Evolutionary conservation across 2,888 invertebrate species (phyloP).

Genomic region (Reticulitermes lucifugus): DNA sequence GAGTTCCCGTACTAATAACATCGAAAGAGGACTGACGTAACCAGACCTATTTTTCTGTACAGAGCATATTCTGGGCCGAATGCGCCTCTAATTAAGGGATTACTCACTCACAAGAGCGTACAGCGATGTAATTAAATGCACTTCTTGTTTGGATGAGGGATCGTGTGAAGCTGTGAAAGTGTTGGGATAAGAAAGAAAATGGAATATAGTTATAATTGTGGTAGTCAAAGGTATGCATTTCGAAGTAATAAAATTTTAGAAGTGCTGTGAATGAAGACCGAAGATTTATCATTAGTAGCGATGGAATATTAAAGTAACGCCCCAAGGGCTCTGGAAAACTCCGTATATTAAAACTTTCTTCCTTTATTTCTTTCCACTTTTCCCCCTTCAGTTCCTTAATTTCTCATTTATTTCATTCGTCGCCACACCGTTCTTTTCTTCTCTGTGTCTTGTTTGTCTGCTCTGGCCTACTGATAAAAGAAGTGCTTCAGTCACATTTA

Average conservation of each 20-base stretch:
- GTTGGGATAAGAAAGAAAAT: background rate
- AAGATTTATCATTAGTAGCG: slow-evolving; percentile 26
- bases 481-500: no score
- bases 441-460: background rate
- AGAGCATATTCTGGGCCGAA: background rate
- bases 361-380: background rate
- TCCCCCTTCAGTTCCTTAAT: background rate
- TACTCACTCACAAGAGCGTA: slow-evolving; percentile 5
- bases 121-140: slow-evolving; percentile 24
- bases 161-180: background rate
- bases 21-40: background rate
- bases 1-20: background rate
- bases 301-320: slow-evolving; percentile 19
- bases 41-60: background rate
- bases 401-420: background rate
- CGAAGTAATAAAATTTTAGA: slow-evolving; percentile 33
- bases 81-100: slow-evolving; percentile 41
- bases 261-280: slow-evolving; percentile 15
- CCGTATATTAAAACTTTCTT: slow-evolving; percentile 35
- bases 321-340: background rate
- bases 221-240: slow-evolving; percentile 6
- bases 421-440: background rate
- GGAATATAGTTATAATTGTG: background rate
- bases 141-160: background rate
- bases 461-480: no score